phyloP scores from a whole-genome alignment of 2,113 vertebrate genomes.

The Spizaetus ornatus region DNA sequence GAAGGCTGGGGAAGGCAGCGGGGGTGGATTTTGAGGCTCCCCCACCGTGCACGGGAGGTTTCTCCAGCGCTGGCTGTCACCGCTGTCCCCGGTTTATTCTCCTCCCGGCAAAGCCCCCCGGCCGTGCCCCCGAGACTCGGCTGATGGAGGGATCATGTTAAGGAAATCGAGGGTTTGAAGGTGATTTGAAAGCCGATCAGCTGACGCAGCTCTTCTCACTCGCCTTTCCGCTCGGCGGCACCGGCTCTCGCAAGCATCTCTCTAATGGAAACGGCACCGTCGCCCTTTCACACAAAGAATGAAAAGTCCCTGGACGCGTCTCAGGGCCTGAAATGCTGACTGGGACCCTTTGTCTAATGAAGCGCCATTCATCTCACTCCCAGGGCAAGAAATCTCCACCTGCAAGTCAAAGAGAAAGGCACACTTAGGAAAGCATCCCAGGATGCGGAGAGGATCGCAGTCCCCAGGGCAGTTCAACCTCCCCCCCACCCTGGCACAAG shows the following conservation, averaged over 20 bases:
- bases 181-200: slow-evolving; percentile 78
- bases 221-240: slow-evolving; percentile 56
- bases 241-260: slow-evolving; percentile 43
- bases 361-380: slow-evolving; percentile 49
- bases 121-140: slow-evolving; percentile 7
- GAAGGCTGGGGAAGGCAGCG: background rate
- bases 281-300: slow-evolving; percentile 8
- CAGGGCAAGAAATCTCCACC: slow-evolving; percentile 66
- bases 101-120: slow-evolving; percentile 6
- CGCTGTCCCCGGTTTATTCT: background rate
- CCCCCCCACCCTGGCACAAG: background rate
- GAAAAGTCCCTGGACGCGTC: background rate
- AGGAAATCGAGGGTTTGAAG: slow-evolving; percentile 65
- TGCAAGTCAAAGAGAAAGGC: slow-evolving; percentile 58
- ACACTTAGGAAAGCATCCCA: background rate
- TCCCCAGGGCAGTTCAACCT: background rate
- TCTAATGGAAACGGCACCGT: slow-evolving; percentile 32
- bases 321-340: background rate
- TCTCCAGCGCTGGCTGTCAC: background rate
- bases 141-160: slow-evolving; percentile 45
- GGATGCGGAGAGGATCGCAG: fast-evolving
- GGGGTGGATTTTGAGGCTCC: background rate
- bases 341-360: slow-evolving; percentile 50
- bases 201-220: slow-evolving; percentile 47
- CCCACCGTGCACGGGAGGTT: background rate